Percentiles rank a stretch among this genome's conserved stretches.
Conservation (phyloP, 2,797 vertebrate species). For the Danio kyathit region DNA sequence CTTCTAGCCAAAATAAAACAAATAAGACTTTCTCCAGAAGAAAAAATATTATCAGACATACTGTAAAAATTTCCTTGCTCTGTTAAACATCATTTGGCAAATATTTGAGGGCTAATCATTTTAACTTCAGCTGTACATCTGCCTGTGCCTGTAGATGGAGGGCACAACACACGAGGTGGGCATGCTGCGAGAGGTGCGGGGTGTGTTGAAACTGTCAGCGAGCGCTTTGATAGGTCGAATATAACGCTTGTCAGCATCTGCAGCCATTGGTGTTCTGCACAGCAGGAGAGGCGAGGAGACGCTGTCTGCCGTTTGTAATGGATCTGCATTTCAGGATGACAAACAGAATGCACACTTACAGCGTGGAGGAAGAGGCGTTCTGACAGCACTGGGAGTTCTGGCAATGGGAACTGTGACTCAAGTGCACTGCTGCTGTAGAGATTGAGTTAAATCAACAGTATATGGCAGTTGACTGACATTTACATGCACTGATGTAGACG, state of each 20-base stretch:
- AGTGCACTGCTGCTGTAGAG: not conserved
- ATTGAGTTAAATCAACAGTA: not conserved
- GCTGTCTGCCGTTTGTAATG: slow-evolving; percentile 25
- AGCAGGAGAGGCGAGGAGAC: not conserved
- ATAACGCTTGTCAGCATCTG: slow-evolving; percentile 17
- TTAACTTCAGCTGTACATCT: too few relatives aligned
- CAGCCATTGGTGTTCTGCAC: not conserved
- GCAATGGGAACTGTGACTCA: slow-evolving; percentile 21
- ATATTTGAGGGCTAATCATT: too few relatives aligned
- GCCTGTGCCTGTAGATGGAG: too few relatives aligned
- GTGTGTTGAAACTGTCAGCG: slow-evolving; percentile 20
- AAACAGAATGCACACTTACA: slow-evolving; percentile 36
- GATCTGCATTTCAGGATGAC: slow-evolving; percentile 34
- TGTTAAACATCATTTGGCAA: too few relatives aligned
- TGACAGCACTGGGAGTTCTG: slow-evolving; percentile 32
- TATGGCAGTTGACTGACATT: not conserved
- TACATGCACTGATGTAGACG: not conserved
- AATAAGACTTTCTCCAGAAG: too few relatives aligned
- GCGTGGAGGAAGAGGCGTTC: not conserved
- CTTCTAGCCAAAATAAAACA: too few relatives aligned
- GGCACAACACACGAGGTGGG: not conserved
- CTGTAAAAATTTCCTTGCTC: too few relatives aligned
- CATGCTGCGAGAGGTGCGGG: not conserved
- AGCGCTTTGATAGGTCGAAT: slow-evolving; percentile 29
- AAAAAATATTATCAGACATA: too few relatives aligned